A percentile compares a stretch with the other conserved stretches of the same genome.
Evolutionary conservation across 2,888 invertebrate species (phyloP).

Genomic region (Flabesymbios commensalis): DNA sequence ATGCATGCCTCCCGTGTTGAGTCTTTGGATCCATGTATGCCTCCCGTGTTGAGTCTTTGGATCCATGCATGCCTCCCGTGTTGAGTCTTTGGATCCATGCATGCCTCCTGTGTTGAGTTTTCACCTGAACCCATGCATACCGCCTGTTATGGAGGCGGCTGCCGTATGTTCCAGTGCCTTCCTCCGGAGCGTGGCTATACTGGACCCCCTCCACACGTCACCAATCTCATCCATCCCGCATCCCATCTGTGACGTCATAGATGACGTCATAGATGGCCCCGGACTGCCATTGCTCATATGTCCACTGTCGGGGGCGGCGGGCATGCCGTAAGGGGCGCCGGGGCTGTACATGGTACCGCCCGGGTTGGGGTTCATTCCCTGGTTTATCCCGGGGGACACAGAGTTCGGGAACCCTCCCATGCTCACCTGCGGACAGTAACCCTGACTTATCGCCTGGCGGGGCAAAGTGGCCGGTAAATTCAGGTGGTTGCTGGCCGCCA

Average conservation of each 20-base stretch:
- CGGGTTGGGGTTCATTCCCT: not conserved
- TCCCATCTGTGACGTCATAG: not conserved
- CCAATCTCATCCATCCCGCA: conserved; percentile 55
- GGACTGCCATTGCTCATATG: not conserved
- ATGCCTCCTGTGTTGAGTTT: too few relatives aligned
- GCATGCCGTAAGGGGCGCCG: not conserved
- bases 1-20: too few relatives aligned
- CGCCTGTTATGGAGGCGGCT: conserved; percentile 50
- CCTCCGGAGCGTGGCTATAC: conserved; percentile 61
- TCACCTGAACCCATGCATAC: conserved; percentile 43
- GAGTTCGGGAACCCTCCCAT: too few relatives aligned
- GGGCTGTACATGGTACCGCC: conserved; percentile 1
- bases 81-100: too few relatives aligned
- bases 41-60: too few relatives aligned
- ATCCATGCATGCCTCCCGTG: too few relatives aligned
- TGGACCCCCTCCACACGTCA: conserved; percentile 62
- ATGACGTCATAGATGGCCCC: conserved; percentile 36
- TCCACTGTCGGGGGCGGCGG: not conserved
- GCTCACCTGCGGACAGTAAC: too few relatives aligned
- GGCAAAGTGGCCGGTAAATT: too few relatives aligned
- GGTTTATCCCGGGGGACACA: too few relatives aligned
- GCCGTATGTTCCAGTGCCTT: conserved; percentile 63
- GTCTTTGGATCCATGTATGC: too few relatives aligned
- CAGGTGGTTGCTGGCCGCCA: not conserved
- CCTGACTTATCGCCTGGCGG: too few relatives aligned